Conservation (phyloP, 2,113 vertebrate species). For the Calyptommatus sinebrachiatus region DNA sequence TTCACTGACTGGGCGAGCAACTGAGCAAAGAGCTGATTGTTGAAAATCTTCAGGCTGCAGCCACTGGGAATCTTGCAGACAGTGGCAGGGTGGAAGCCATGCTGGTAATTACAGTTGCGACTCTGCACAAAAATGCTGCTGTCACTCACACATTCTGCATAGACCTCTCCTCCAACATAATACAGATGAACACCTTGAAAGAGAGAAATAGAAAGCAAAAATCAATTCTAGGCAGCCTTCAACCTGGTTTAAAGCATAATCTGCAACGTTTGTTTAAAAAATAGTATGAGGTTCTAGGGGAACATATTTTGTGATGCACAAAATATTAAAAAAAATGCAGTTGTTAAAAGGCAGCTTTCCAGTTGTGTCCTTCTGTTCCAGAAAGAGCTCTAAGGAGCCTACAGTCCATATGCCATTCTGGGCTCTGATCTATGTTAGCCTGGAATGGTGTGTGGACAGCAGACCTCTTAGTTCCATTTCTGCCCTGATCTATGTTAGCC, state of each 20-base stretch:
- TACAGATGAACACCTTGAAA: slow-evolving; percentile 89
- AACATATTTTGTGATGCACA: neutral
- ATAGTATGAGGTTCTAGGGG: neutral
- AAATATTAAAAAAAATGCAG: neutral
- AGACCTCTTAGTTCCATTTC: too few relatives aligned
- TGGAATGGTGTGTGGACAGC: too few relatives aligned
- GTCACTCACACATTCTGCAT: slow-evolving; percentile 95
- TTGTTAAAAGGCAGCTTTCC: too few relatives aligned
- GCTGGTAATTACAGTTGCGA: slow-evolving; percentile 98
- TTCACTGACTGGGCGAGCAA: slow-evolving; percentile 94
- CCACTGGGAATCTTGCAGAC: slow-evolving; percentile 98
- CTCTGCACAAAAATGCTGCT: slow-evolving; percentile 98
- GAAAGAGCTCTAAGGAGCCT: too few relatives aligned
- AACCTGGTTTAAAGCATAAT: neutral
- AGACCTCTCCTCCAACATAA: slow-evolving; percentile 94
- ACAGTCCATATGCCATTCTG: too few relatives aligned
- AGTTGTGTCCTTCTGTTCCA: too few relatives aligned
- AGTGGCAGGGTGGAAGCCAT: slow-evolving; percentile 93
- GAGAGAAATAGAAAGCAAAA: rapidly evolving
- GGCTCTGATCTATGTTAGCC: too few relatives aligned
- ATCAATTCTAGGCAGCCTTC: slow-evolving; percentile 22
- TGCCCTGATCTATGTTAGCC: too few relatives aligned
- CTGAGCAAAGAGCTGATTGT: slow-evolving; percentile 97
- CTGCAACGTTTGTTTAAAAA: neutral
- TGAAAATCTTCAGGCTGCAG: slow-evolving; percentile 98